These are phyloP conservation scores for Podarcis siculus DNA, from an alignment of 2,797 vertebrate genomes.

Conservation along the genomic window DNA sequence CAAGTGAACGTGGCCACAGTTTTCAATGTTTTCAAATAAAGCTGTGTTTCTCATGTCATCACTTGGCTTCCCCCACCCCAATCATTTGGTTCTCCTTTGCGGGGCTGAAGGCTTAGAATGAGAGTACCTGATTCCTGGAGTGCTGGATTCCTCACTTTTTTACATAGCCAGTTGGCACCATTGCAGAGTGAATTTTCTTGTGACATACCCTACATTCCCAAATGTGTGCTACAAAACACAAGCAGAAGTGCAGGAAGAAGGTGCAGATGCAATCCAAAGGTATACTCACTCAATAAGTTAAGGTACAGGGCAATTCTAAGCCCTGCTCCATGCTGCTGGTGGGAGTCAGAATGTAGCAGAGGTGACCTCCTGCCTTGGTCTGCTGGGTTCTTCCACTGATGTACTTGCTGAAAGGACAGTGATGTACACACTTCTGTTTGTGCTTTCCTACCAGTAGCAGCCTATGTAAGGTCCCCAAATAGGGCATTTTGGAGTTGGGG, in stretches of 20 bases:
- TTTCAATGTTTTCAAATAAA: constrained; percentile 11
- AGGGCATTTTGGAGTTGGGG: no score
- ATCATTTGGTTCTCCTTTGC: not conserved
- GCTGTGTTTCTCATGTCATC: not conserved
- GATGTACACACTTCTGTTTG: no score
- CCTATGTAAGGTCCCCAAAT: no score
- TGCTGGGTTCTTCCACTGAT: no score
- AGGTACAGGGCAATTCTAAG: not conserved
- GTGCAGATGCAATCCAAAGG: not conserved
- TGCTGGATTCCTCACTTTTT: not conserved
- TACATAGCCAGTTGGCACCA: not conserved
- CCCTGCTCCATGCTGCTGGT: not conserved
- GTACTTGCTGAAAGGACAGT: no score
- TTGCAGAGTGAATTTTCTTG: not conserved
- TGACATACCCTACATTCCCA: not conserved
- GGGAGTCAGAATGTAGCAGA: no score
- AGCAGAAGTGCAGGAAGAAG: not conserved
- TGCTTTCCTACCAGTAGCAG: no score
- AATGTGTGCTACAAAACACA: not conserved
- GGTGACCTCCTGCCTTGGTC: no score
- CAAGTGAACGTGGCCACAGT: not conserved
- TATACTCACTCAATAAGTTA: not conserved
- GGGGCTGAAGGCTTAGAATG: not conserved
- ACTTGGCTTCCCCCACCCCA: not conserved
- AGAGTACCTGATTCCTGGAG: not conserved